Base-by-base conservation (phyloP, 2,113 vertebrate genomes). In the Saguinus imperator region DNA sequence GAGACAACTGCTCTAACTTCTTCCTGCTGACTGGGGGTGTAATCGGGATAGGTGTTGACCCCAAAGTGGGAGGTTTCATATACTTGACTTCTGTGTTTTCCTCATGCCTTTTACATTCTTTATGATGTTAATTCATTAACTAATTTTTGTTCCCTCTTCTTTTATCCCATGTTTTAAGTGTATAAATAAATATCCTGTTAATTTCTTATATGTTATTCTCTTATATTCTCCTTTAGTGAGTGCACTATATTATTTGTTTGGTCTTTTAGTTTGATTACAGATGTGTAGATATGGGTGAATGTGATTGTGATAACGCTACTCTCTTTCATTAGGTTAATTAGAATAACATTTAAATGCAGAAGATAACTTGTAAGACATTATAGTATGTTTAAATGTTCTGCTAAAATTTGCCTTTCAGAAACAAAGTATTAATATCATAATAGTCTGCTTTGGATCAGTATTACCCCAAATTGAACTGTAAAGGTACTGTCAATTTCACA, bases 321-420 rank as follows among this genome's bases (percentile, higher is more conserved):
- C 2, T 77, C 6, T 45, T 25, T 91, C 35, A 70, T 43, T 48
- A 84, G 79, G 4, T 70, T 93, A 27, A 61, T 84, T 93, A 88
- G n/a, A 27, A 50, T 94, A 87, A 72, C 68, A 75, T 66, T 92
- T 76, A 66, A 92, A 64, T 82, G 2, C 72, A 68, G 66, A 73
- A 50, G 75, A 80, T 73, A 87, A 61, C 50, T 91, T 32, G 76
- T 43, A 91, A 80, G 27, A 70, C 27, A 57, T 75, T 75, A 45
- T 32, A 25, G 9, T 81, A 50, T 52, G 72, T 73, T 87, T 82
- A 64, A 83, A 70, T 68, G 70, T 76, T 89, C 27, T 94, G 87
- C 76, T 94, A 84, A 87, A 87, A 70, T 73, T 83, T 84, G 50
- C 70, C 40, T 95, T 84, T 88, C 18, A 40, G 48, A 89, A 89